Evolutionary conservation across 2,797 vertebrate species (phyloP).

Genomic region (Melanotaenia trifasciata): DNA sequence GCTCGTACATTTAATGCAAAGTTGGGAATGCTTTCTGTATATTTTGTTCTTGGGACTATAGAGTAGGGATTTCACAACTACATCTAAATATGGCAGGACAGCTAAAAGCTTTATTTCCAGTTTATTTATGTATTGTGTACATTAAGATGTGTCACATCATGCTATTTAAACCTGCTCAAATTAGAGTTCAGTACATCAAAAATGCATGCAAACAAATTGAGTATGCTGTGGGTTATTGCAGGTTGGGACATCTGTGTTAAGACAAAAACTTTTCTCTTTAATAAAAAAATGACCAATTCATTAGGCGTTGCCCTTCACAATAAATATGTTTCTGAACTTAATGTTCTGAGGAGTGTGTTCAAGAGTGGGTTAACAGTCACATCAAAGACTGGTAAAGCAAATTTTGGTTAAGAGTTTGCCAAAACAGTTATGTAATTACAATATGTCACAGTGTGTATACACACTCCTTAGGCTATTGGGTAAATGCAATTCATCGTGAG

Average conservation of each 20-base stretch:
- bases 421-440: slow-evolving; percentile 77
- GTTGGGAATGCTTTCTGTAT: slow-evolving; percentile 47
- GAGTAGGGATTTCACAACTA: slow-evolving; percentile 8
- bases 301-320: slow-evolving; percentile 31
- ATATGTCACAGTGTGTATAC: slow-evolving; percentile 64
- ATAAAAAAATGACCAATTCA: slow-evolving; percentile 39
- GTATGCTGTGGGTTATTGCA: slow-evolving; percentile 10
- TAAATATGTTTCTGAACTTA: slow-evolving; percentile 35
- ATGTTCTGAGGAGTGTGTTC: slow-evolving; percentile 28
- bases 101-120: slow-evolving; percentile 4
- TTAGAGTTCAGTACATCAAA: slow-evolving; percentile 10
- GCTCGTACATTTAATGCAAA: slow-evolving; percentile 66
- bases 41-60: slow-evolving; percentile 44
- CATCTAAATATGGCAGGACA: slow-evolving; percentile 20
- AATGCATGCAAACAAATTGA: slow-evolving; percentile 17
- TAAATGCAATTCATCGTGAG: slow-evolving; percentile 72
- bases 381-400: slow-evolving; percentile 59
- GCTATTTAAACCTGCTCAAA: slow-evolving; percentile 13
- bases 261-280: slow-evolving; percentile 41
- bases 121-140: slow-evolving; percentile 14
- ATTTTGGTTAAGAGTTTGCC: slow-evolving; percentile 65
- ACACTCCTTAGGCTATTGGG: slow-evolving; percentile 63
- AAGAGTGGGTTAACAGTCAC: slow-evolving; percentile 59
- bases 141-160: slow-evolving; percentile 19
- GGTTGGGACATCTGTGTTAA: slow-evolving; percentile 25